These are phyloP conservation scores for Erethizon dorsatum DNA, from an alignment of 2,797 vertebrate species.

Conservation along the genomic window DNA sequence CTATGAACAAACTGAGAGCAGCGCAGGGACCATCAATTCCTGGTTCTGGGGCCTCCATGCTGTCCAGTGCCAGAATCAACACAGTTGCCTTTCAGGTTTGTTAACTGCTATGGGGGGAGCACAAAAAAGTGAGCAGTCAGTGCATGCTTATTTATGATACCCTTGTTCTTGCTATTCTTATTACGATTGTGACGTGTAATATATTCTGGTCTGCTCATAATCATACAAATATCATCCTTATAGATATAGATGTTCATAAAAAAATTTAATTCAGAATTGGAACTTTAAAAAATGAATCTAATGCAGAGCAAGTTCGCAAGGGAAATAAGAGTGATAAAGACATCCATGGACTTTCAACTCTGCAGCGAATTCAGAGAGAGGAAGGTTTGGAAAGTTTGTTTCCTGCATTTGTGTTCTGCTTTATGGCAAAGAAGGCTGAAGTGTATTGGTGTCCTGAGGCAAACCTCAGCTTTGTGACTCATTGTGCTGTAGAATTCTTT, in stretches of 20 bases:
- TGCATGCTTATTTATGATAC: conserved; percentile 10
- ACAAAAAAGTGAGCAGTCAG: conserved; percentile 47
- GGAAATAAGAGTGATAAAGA: conserved; percentile 67
- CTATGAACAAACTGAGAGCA: not conserved
- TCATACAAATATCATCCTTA: not conserved
- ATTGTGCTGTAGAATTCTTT: not conserved
- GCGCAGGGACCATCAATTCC: not conserved
- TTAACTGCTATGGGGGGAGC: not conserved
- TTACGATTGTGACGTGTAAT: not conserved
- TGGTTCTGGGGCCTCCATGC: not conserved
- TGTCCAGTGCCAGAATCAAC: not conserved
- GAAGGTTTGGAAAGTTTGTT: conserved; percentile 18
- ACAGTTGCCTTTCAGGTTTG: conserved; percentile 31
- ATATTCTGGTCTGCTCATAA: conserved; percentile 49
- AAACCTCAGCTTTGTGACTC: not conserved
- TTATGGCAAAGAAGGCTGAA: conserved; percentile 49
- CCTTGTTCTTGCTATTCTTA: not conserved
- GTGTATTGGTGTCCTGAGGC: not conserved
- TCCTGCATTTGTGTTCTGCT: conserved; percentile 7
- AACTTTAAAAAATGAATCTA: conserved; percentile 62
- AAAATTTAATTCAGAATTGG: conserved; percentile 74
- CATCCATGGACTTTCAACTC: conserved; percentile 43
- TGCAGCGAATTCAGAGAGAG: conserved; percentile 44
- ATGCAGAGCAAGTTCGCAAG: conserved; percentile 53
- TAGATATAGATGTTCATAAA: conserved; percentile 63